Evolutionary conservation across 2,888 invertebrate species (phyloP), one percentile per base, ranked within the genome.

Genomic region (Epistrophe eligans): DNA sequence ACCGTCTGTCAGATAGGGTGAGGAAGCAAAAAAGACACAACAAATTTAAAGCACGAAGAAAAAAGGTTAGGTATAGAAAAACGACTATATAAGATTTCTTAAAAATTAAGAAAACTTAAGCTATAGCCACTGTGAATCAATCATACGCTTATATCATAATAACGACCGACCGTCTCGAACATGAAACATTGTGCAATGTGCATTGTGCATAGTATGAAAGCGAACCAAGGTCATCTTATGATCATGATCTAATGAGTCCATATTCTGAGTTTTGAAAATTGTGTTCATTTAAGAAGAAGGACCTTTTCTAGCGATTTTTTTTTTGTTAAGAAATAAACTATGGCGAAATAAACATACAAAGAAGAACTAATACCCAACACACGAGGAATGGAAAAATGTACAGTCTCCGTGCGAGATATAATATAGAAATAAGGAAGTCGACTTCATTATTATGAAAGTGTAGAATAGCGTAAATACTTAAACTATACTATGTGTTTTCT

Each of bases 341-440:
- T 28, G 28, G 28, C 24, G 43, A 79, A 74, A 79, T 76, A 64
- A 79, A 74, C 13, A 70, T 6, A 24, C 24, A 62, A 19, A 11
- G 55, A 60, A 35, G 50, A 67, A 45, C 55, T 45, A n/a, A n/a
- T n/a, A 67, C 28, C 55, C 35, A 48, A 72, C 45, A 43, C 10
- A 57, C 17, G 11, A 48, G 19, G 48, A 58, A 43, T 62, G 24
- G 77, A 19, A 66, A 72, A 64, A 48, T n/a, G 3, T 9, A 0
- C 15, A 5, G 3, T 64, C 45, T 45, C 7, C 45, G 7, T 32
- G 48, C 17, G 32, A 64, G 11, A 32, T 64, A 32, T n/a, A 45
- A 24, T 24, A 64, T n/a, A 28, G 45, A 45, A 64, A 11, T 45
- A 17, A 64, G 28, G 32, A 64, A 32, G 45, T 64, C 17, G n/a